Percentiles rank a stretch among this genome's conserved stretches.
Evolutionary conservation across 2,113 vertebrate genomes (phyloP).

Genomic region (Onychostoma macrolepis): DNA sequence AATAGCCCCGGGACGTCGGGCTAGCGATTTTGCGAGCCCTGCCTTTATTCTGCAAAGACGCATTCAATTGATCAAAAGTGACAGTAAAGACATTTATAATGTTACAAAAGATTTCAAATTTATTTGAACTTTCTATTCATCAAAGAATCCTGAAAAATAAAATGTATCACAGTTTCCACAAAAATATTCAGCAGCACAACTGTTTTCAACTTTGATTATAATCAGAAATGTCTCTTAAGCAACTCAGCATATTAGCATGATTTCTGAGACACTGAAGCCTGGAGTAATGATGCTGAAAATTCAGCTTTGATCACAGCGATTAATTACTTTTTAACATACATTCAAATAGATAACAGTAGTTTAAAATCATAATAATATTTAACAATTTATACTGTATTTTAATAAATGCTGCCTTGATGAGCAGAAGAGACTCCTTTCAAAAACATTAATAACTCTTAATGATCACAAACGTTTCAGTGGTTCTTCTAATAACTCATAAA

Average conservation of each 20-base stretch:
- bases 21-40: no score
- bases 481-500: no score
- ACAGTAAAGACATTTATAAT: not conserved
- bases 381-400: not conserved
- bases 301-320: not conserved
- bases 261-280: conserved; percentile 2
- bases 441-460: no score
- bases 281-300: not conserved
- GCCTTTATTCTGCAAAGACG: not conserved
- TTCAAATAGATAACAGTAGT: not conserved
- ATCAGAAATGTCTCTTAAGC: not conserved
- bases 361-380: not conserved
- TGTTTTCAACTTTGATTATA: not conserved
- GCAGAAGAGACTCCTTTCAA: no score
- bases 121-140: no score
- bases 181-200: not conserved
- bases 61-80: not conserved
- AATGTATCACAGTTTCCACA: not conserved
- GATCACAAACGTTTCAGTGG: no score
- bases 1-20: no score
- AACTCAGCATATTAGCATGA: not conserved
- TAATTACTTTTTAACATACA: not conserved
- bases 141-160: not conserved
- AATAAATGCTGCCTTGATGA: not conserved
- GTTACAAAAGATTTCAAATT: no score